Conservation (phyloP, 2,797 vertebrate species). For the Anas acuta region DNA sequence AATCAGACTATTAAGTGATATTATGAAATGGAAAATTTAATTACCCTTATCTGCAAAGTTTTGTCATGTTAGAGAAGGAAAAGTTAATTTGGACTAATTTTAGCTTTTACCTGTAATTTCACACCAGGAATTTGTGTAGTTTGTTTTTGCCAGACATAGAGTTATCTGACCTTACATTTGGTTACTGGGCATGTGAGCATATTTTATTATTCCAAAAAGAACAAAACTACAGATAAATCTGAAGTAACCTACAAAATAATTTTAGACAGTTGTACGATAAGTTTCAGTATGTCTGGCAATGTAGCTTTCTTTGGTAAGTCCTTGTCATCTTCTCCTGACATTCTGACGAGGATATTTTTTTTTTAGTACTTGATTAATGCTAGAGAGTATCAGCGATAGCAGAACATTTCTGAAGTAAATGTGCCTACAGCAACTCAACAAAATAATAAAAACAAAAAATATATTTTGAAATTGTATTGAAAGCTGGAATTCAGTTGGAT, state of each 20-base stretch:
- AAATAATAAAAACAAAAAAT: not conserved
- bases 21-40: conserved; percentile 14
- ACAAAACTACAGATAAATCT: not conserved
- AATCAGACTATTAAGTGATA: conserved; percentile 10
- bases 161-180: not conserved
- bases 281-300: not conserved
- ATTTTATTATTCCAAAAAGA: not conserved
- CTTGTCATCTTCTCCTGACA: not conserved
- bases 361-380: not conserved
- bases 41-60: not conserved
- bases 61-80: not conserved
- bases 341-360: not conserved
- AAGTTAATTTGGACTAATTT: not conserved
- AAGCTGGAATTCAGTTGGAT: not conserved
- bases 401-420: not conserved
- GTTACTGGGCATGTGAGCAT: not conserved
- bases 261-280: not conserved
- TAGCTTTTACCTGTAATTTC: conserved; percentile 6
- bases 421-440: not conserved
- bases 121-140: not conserved
- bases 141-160: not conserved
- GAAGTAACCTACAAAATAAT: not conserved
- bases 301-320: not conserved
- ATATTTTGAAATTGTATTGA: not conserved
- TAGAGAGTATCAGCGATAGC: not conserved